Conservation (phyloP, 2,113 vertebrate genomes). For the Brienomyrus longianalis region DNA sequence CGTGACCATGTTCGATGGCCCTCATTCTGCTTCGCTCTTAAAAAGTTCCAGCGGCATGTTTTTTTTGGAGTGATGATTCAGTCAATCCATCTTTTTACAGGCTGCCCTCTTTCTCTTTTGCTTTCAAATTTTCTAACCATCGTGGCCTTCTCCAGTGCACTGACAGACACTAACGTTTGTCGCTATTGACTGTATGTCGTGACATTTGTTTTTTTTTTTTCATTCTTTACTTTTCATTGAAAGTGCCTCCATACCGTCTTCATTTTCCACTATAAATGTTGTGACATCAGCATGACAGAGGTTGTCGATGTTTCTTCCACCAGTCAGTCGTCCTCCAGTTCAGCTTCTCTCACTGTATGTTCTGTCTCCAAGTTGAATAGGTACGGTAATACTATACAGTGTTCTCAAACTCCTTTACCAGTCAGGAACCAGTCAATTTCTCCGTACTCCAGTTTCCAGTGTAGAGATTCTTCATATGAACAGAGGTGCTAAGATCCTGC, state of each 20-base stretch:
- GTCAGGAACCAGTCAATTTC: background rate
- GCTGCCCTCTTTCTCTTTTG: background rate
- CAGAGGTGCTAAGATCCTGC: too few species aligned
- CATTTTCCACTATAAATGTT: background rate
- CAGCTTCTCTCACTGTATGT: background rate
- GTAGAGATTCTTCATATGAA: background rate
- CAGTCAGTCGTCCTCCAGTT: background rate
- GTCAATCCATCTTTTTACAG: background rate
- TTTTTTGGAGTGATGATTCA: background rate
- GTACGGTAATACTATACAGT: background rate
- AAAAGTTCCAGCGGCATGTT: background rate
- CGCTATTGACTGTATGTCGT: background rate
- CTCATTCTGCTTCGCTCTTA: background rate
- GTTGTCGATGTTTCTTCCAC: background rate
- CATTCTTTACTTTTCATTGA: background rate
- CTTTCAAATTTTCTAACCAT: background rate
- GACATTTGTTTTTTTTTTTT: background rate
- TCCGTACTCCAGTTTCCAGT: background rate
- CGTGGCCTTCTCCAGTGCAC: background rate
- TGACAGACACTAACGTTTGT: background rate
- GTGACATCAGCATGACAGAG: background rate
- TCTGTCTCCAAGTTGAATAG: background rate
- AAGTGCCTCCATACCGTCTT: background rate
- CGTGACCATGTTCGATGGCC: too few species aligned
- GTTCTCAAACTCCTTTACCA: background rate